phyloP scores from a whole-genome alignment of 2,113 vertebrate species.

The Erinaceus europaeus region DNA sequence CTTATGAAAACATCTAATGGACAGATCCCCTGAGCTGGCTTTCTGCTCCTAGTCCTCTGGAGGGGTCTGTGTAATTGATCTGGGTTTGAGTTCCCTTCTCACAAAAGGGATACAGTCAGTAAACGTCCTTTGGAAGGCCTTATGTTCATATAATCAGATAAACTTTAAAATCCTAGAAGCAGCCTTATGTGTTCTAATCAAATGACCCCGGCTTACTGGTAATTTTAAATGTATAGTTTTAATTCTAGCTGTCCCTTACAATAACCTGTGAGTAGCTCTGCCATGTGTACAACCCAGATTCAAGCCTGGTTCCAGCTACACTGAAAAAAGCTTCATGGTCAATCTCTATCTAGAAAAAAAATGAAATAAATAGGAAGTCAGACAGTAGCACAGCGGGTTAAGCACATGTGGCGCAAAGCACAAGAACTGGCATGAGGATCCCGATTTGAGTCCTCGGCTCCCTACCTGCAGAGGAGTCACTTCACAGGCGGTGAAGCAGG shows the following conservation, averaged over 20 bases:
- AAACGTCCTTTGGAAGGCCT: neutral
- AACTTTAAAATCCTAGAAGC: neutral
- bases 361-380: too few species aligned
- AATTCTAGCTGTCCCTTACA: conserved; percentile 3
- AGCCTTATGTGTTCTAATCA: neutral
- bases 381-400: too few species aligned
- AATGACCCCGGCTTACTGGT: neutral
- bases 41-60: neutral
- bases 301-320: too few species aligned
- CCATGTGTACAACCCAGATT: too few species aligned
- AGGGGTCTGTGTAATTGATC: conserved; percentile 26
- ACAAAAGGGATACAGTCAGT: neutral
- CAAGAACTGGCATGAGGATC: too few species aligned
- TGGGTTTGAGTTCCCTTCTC: neutral
- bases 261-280: neutral
- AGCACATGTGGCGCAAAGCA: too few species aligned
- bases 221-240: neutral
- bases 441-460: too few species aligned
- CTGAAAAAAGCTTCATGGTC: too few species aligned
- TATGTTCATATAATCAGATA: conserved; percentile 22
- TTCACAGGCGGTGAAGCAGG: too few species aligned
- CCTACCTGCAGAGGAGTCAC: too few species aligned
- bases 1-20: neutral
- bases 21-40: neutral
- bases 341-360: too few species aligned